Percentiles rank a stretch among this genome's conserved stretches.
Evolutionary conservation across 2,113 vertebrate species (phyloP).

Genomic region (Tragelaphus imberbis): DNA sequence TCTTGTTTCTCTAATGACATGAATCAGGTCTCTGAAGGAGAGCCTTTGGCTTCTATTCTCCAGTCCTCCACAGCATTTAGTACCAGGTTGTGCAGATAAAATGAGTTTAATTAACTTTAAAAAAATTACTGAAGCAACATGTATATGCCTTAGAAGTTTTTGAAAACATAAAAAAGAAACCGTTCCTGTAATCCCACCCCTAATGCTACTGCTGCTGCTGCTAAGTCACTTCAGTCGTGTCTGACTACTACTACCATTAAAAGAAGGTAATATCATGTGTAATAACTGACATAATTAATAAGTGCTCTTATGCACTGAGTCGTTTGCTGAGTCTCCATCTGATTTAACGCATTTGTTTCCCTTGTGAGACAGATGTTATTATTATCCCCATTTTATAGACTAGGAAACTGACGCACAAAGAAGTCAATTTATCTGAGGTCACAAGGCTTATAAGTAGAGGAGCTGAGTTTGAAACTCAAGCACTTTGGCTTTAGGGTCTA

Average conservation of each 20-base stretch:
- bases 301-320: background rate
- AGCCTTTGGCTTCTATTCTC: background rate
- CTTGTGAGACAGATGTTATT: background rate
- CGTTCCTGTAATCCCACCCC: background rate
- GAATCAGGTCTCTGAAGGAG: background rate
- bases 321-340: background rate
- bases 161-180: constrained; percentile 10
- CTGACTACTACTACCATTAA: background rate
- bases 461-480: background rate
- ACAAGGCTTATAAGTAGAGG: background rate
- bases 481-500: background rate
- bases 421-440: background rate
- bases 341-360: background rate
- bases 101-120: background rate
- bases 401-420: background rate
- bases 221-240: no score
- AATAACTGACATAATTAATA: background rate
- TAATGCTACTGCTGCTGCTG: background rate
- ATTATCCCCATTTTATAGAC: background rate
- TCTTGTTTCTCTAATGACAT: background rate
- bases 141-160: background rate
- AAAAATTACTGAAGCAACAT: background rate
- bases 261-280: background rate
- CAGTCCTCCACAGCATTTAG: background rate
- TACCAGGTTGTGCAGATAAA: background rate